A percentile compares a stretch with the other conserved stretches of the same genome.
These are phyloP conservation scores for Nesospiza acunhae DNA, from an alignment of 2,113 vertebrate species.

Conservation along the genomic window DNA sequence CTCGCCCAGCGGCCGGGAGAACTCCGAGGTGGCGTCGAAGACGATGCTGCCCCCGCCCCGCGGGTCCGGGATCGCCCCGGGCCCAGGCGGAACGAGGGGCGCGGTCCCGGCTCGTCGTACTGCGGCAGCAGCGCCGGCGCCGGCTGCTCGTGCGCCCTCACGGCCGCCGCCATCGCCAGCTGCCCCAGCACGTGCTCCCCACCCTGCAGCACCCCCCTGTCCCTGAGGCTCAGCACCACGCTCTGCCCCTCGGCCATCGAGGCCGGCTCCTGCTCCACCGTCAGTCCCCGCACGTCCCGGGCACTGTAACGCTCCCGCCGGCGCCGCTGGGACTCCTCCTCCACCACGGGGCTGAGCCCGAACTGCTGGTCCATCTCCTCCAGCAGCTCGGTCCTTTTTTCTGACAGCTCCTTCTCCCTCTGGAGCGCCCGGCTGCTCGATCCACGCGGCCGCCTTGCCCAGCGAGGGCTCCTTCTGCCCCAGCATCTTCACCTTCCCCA, in stretches of 20 bases:
- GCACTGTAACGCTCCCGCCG: slow-evolving; percentile 53
- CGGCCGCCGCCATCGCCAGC: too few relatives aligned
- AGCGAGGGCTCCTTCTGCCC: slow-evolving; percentile 89
- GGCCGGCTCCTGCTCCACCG: slow-evolving; percentile 86
- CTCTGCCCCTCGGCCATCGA: slow-evolving; percentile 87
- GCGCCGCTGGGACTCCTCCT: slow-evolving; percentile 85
- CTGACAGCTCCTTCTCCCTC: slow-evolving; percentile 89
- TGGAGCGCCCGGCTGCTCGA: slow-evolving; percentile 85
- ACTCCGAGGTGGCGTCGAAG: too few relatives aligned
- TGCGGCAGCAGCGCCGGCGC: too few relatives aligned
- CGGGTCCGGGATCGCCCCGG: too few relatives aligned
- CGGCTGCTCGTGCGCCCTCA: too few relatives aligned
- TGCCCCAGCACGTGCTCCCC: too few relatives aligned
- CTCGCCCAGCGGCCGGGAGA: too few relatives aligned
- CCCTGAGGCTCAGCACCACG: too few relatives aligned
- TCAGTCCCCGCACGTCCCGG: slow-evolving; percentile 85
- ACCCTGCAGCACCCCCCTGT: too few relatives aligned
- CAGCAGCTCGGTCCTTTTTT: slow-evolving; percentile 88
- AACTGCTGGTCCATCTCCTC: slow-evolving; percentile 95
- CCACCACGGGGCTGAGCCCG: slow-evolving; percentile 87
- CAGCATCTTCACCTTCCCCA: slow-evolving; percentile 83
- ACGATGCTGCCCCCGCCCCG: too few relatives aligned
- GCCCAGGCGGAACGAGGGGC: too few relatives aligned
- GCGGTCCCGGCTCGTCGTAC: too few relatives aligned
- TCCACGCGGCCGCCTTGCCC: slow-evolving; percentile 72